Conservation (phyloP, 2,888 invertebrate species). For the Papilio gigon region DNA sequence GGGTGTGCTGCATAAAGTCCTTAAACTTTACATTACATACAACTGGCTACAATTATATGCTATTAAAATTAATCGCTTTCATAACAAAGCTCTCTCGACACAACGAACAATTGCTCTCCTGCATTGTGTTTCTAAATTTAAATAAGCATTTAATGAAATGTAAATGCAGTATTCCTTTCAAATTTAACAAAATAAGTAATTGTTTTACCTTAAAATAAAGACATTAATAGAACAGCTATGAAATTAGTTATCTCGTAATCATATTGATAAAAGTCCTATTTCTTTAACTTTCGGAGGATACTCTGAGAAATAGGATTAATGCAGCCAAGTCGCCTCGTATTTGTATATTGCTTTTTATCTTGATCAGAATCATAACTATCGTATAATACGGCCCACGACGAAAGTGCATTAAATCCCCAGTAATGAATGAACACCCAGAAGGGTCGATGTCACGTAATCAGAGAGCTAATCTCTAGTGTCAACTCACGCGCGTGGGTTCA, state of each 20-base stretch:
- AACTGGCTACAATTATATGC: conserved; percentile 4
- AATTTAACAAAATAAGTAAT: too few relatives aligned
- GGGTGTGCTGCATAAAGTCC: conserved; percentile 1
- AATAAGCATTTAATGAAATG: not conserved
- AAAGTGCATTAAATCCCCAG: conserved; percentile 29
- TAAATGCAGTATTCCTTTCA: too few relatives aligned
- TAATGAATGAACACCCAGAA: conserved; percentile 61
- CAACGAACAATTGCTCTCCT: conserved; percentile 1
- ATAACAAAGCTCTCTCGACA: conserved; percentile 11
- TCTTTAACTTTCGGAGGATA: not conserved
- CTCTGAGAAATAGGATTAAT: not conserved
- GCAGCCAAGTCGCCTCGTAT: not conserved
- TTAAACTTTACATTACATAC: conserved; percentile 16
- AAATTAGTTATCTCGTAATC: not conserved
- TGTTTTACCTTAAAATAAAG: too few relatives aligned
- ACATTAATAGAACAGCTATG: too few relatives aligned
- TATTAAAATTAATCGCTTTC: conserved; percentile 17
- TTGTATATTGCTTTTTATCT: not conserved
- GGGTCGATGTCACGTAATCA: conserved; percentile 73
- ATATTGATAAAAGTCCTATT: not conserved
- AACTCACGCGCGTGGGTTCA: conserved; percentile 70
- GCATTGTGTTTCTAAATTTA: not conserved
- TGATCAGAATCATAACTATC: not conserved
- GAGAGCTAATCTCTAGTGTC: conserved; percentile 73
- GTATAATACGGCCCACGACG: conserved; percentile 14